Percentiles rank a stretch among this genome's conserved stretches.
Evolutionary conservation across 2,797 vertebrate species (phyloP).

Genomic region (Psittacula echo): DNA sequence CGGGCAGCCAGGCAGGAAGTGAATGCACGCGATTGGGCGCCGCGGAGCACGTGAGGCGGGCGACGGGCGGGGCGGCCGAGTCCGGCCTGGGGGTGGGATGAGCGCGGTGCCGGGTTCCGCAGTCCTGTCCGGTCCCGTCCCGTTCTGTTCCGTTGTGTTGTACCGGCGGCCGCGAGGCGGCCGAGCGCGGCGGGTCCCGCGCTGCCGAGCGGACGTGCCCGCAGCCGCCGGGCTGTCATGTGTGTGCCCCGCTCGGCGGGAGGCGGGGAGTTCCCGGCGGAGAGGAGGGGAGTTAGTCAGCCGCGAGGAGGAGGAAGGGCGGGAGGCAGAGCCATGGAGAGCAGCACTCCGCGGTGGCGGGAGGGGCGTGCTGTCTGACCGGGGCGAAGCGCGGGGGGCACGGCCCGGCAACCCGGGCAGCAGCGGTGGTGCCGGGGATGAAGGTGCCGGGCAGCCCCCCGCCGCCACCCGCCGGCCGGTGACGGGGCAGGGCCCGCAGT

Average conservation of each 20-base stretch:
- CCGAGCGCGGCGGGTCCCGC: neutral
- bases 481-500: neutral
- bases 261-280: neutral
- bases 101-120: neutral
- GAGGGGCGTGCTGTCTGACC: neutral
- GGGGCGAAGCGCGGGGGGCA: conserved; percentile 51
- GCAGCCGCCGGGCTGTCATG: neutral
- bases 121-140: accelerated
- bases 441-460: neutral
- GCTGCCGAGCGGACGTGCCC: neutral
- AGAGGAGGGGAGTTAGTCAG: conserved; percentile 43
- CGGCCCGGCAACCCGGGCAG: neutral
- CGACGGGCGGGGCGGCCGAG: neutral
- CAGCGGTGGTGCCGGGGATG: neutral
- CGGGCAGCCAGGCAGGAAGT: conserved; percentile 73
- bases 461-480: neutral
- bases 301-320: conserved; percentile 6
- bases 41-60: neutral
- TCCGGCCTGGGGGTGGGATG: neutral
- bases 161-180: no score
- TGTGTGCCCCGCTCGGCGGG: neutral
- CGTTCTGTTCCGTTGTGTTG: neutral
- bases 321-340: conserved; percentile 45
- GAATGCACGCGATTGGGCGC: conserved; percentile 70
- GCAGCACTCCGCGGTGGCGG: neutral